These are phyloP conservation scores for Rhombomys opimus DNA, from an alignment of 2,113 vertebrate species.

Conservation along the genomic window DNA sequence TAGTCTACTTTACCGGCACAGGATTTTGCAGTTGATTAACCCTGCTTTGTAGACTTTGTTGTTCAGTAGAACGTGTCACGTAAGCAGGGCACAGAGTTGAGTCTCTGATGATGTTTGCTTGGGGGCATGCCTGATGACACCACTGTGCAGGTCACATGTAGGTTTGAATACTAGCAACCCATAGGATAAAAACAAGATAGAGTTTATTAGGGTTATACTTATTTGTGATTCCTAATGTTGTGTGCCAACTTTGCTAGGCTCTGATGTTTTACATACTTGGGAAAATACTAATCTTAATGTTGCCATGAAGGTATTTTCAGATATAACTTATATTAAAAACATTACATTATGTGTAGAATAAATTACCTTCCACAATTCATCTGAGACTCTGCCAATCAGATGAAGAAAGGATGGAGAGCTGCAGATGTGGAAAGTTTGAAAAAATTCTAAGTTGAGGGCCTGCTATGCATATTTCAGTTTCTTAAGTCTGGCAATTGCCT, in stretches of 20 bases:
- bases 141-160: neutral
- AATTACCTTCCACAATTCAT: neutral
- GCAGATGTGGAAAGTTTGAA: neutral
- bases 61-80: neutral
- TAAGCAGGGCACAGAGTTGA: neutral
- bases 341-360: neutral
- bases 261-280: neutral
- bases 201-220: neutral
- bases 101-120: conserved; percentile 37
- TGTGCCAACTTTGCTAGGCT: neutral
- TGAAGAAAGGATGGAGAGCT: neutral
- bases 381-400: conserved; percentile 9
- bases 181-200: neutral
- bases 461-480: neutral
- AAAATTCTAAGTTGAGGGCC: neutral
- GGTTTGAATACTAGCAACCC: neutral
- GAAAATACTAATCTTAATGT: neutral
- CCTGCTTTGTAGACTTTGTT: neutral
- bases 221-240: neutral
- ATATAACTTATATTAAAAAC: conserved; percentile 9
- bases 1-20: neutral
- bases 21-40: neutral
- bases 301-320: neutral
- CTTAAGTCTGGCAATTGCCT: neutral
- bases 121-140: conserved; percentile 63